phyloP scores from a whole-genome alignment of 2,797 vertebrate genomes.

The Sebastes jordani region DNA sequence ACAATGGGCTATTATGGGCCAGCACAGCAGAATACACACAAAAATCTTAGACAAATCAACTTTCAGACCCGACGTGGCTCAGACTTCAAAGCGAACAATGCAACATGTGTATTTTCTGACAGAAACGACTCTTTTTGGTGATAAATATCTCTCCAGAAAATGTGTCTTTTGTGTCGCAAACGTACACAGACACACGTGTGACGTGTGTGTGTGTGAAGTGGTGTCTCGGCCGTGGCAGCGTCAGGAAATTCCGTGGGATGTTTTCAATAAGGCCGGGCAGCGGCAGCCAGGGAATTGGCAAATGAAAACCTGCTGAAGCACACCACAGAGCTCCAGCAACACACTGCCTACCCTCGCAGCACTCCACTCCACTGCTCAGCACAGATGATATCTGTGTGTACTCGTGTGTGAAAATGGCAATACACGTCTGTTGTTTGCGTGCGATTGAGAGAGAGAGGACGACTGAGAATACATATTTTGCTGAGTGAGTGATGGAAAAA shows the following conservation, averaged over 20 bases:
- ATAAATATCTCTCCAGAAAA: slow-evolving; percentile 58
- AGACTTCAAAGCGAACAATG: slow-evolving; percentile 59
- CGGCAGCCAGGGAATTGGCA: slow-evolving; percentile 69
- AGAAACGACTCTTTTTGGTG: slow-evolving; percentile 36
- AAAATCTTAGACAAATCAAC: slow-evolving; percentile 9
- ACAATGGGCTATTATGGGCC: slow-evolving; percentile 56
- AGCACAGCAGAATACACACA: background rate
- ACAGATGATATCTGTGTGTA: slow-evolving; percentile 27
- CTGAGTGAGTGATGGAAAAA: slow-evolving; percentile 13
- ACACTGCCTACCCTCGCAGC: slow-evolving; percentile 28
- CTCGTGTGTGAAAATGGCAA: slow-evolving; percentile 21
- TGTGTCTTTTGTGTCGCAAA: slow-evolving; percentile 42
- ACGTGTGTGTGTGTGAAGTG: slow-evolving; percentile 32
- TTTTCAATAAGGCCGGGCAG: slow-evolving; percentile 81
- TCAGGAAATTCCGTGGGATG: slow-evolving; percentile 86
- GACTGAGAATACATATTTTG: slow-evolving; percentile 12
- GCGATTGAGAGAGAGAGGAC: background rate
- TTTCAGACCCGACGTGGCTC: slow-evolving; percentile 27
- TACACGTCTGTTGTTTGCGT: slow-evolving; percentile 29
- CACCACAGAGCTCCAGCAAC: slow-evolving; percentile 51
- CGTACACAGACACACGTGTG: slow-evolving; percentile 37
- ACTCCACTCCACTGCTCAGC: slow-evolving; percentile 13
- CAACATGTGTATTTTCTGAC: slow-evolving; percentile 61
- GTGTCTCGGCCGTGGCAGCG: slow-evolving; percentile 69
- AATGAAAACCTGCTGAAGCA: slow-evolving; percentile 82